Conservation (phyloP, 2,797 vertebrate species). For the Poeciliopsis gracilis region DNA sequence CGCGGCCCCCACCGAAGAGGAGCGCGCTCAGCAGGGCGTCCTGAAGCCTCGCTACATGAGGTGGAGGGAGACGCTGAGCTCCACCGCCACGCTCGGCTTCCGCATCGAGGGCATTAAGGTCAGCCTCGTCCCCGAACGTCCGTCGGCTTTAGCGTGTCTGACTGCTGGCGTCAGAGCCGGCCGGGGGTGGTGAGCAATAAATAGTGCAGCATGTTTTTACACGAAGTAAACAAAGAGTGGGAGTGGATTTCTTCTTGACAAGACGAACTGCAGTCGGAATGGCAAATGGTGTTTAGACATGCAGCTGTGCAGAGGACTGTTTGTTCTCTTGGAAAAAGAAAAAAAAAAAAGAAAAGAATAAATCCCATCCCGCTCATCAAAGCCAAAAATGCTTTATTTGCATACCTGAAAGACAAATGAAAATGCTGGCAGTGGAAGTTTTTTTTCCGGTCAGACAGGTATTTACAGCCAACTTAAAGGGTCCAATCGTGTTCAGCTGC, state of each 20-base stretch:
- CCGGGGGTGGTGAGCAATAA: slow-evolving; percentile 14
- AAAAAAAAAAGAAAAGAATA: neutral
- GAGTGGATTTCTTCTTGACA: slow-evolving; percentile 48
- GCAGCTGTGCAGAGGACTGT: slow-evolving; percentile 18
- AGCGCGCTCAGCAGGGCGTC: slow-evolving; percentile 83
- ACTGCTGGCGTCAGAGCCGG: neutral
- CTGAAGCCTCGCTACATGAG: slow-evolving; percentile 95
- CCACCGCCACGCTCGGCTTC: slow-evolving; percentile 89
- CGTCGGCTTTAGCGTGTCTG: neutral
- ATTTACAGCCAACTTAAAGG: neutral
- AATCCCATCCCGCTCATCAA: slow-evolving; percentile 27
- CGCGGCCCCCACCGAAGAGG: slow-evolving; percentile 84
- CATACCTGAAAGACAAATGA: slow-evolving; percentile 12
- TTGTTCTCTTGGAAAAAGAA: slow-evolving; percentile 29
- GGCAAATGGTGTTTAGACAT: slow-evolving; percentile 21
- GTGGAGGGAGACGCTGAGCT: slow-evolving; percentile 92
- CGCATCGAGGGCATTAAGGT: slow-evolving; percentile 94
- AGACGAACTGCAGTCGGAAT: neutral
- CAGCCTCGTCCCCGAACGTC: slow-evolving; percentile 27
- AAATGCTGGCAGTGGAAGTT: slow-evolving; percentile 4
- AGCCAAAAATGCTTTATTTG: slow-evolving; percentile 34
- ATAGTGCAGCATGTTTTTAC: slow-evolving; percentile 14
- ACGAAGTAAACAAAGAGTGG: slow-evolving; percentile 18
- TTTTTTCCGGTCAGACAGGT: slow-evolving; percentile 24
- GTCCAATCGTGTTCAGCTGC: neutral